phyloP scores from a whole-genome alignment of 2,888 invertebrate species.

The Hydrotaea cyrtoneurina region DNA sequence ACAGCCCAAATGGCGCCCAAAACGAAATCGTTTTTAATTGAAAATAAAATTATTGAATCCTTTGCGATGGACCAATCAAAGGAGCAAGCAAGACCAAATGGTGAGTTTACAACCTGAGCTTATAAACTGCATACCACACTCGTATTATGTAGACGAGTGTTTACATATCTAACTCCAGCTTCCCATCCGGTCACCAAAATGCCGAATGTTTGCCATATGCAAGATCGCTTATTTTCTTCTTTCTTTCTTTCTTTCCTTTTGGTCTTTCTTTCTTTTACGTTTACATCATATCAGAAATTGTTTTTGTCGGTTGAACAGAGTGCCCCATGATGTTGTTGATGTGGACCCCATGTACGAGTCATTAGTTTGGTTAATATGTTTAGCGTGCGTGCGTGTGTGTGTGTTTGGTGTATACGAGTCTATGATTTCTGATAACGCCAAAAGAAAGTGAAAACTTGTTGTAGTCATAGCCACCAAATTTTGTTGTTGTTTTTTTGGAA shows the following conservation, averaged over 20 bases:
- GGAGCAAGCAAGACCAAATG: no score
- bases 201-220: neutral
- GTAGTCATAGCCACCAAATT: neutral
- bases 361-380: constrained; percentile 62
- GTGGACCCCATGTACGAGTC: constrained; percentile 52
- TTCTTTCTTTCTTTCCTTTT: neutral
- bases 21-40: no score
- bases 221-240: neutral
- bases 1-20: no score
- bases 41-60: no score
- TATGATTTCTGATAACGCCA: constrained; percentile 64
- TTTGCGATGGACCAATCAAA: no score
- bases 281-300: constrained; percentile 57
- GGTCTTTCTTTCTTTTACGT: constrained; percentile 49
- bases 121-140: neutral
- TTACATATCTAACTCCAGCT: constrained; percentile 56
- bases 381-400: no score
- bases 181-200: constrained; percentile 60
- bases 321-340: neutral
- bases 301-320: constrained; percentile 23
- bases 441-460: constrained; percentile 63
- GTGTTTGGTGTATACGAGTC: constrained; percentile 22
- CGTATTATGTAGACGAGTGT: neutral
- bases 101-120: no score
- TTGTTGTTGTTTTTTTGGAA: constrained; percentile 47